Base-by-base conservation (phyloP, 2,113 vertebrate genomes). In the Bufo bufo region DNA sequence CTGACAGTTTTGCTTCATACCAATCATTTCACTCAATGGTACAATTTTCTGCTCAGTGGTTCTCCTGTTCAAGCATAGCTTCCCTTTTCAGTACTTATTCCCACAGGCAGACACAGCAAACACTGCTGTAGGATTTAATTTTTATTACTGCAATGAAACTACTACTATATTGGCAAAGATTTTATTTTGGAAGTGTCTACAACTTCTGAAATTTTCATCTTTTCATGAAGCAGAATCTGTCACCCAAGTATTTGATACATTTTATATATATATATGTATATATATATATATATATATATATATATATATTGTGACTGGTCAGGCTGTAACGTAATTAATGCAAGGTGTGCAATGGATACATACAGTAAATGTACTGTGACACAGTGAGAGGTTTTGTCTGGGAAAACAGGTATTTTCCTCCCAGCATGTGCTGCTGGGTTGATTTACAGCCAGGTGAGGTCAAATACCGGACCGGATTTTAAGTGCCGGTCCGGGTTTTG, bases 1-100 rank as follows among this genome's bases (percentile, higher is more conserved):
- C 87, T 89, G 87, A 89, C 87, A 89, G 87, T 78, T 89, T 89
- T 84, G 82, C 65, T 89, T 89, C 87, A 89, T 89, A 89, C 87
- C 87, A 89, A 89, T 89, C 87, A 89, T 89, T 89, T 83, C 87
- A 89, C 72, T 89, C 87, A 89, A 89, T 84, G 87, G 72, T 89
- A 84, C 87, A 89, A 89, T 89, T 89, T 89, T 89, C 87, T 89
- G 87, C 87, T 89, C 87, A 84, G 63, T 89, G 87, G 81, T 83
- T 89, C 87, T 69, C 87, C 87, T 78, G 81, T 84, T 89, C 87
- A 89, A 78, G 81, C 87, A 82, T 89, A 89, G 87, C 72, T 84
- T 82, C 82, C 87, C 69, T 78, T 72, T 89, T 89, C 72, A 89
- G 72, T 58, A 84, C 81, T 66, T 77, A 89, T 89, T 89, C 87